Evolutionary conservation across 2,888 invertebrate genomes (phyloP).

Genomic region (Eilema caniola): DNA sequence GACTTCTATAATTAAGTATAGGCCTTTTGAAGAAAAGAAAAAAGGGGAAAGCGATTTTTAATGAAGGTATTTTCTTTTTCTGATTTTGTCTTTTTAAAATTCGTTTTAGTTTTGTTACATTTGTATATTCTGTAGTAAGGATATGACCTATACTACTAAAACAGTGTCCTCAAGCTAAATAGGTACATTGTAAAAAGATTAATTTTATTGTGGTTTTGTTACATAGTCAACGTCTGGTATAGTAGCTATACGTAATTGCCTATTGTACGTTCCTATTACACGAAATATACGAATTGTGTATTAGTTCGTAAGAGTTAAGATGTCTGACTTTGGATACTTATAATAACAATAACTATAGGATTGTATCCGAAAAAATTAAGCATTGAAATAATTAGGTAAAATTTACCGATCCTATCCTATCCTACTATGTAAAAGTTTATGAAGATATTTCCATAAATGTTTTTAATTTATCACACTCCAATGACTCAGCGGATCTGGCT

Average conservation of each 20-base stretch:
- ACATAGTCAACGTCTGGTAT: slow-evolving; percentile 20
- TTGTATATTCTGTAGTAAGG: not conserved
- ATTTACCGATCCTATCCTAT: too few species aligned
- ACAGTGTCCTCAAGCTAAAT: slow-evolving; percentile 28
- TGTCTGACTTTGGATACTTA: not conserved
- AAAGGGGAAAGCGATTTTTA: not conserved
- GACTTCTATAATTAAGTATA: not conserved
- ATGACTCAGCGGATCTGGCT: too few species aligned
- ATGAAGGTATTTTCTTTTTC: not conserved
- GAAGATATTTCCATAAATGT: too few species aligned
- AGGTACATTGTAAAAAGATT: slow-evolving; percentile 29
- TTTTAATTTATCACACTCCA: too few species aligned
- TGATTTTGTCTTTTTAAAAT: not conserved
- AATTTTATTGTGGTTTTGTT: slow-evolving; percentile 36
- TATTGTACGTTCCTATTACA: slow-evolving; percentile 45
- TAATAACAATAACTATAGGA: too few species aligned
- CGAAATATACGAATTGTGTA: slow-evolving; percentile 36
- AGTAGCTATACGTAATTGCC: slow-evolving; percentile 35
- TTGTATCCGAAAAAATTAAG: not conserved
- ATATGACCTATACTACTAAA: slow-evolving; percentile 2
- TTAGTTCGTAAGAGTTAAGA: not conserved
- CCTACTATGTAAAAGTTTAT: too few species aligned
- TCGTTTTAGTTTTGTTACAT: too few species aligned
- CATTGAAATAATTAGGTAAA: too few species aligned
- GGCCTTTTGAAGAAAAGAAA: not conserved